Percentiles rank a stretch among this genome's conserved stretches.
phyloP scores from a whole-genome alignment of 2,888 invertebrate species.

The Stenichneumon culpator region DNA sequence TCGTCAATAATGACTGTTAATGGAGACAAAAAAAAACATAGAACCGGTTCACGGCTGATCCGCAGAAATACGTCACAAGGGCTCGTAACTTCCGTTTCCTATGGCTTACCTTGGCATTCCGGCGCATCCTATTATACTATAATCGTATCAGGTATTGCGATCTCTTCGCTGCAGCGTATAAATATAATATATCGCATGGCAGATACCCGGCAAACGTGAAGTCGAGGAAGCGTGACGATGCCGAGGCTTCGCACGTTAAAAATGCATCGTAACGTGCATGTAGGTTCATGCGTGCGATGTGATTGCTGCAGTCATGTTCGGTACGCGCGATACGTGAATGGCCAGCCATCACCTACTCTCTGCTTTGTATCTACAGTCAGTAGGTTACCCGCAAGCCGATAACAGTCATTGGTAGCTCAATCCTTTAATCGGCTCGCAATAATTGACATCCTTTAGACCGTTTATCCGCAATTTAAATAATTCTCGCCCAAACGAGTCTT shows the following conservation, averaged over 20 bases:
- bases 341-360: constrained; percentile 1
- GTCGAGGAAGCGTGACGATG: constrained; percentile 62
- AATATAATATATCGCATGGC: constrained; percentile 66
- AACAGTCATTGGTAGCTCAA: neutral
- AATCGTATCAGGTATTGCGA: constrained; percentile 69
- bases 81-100: constrained; percentile 72
- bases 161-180: constrained; percentile 63
- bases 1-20: neutral
- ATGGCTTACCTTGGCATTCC: constrained; percentile 72
- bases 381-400: neutral
- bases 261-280: constrained; percentile 21
- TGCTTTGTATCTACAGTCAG: neutral
- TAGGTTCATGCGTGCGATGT: neutral
- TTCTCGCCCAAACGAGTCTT: neutral
- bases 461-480: neutral
- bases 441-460: neutral
- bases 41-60: constrained; percentile 61
- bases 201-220: constrained; percentile 31
- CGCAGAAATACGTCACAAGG: constrained; percentile 66
- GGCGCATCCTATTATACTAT: constrained; percentile 64
- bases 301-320: constrained; percentile 22
- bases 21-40: constrained; percentile 30
- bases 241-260: constrained; percentile 39
- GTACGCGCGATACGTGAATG: constrained; percentile 22
- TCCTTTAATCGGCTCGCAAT: neutral